Evolutionary conservation across 2,113 vertebrate genomes (phyloP), one percentile per base, ranked within the genome.

Genomic region (Thymallus thymallus): DNA sequence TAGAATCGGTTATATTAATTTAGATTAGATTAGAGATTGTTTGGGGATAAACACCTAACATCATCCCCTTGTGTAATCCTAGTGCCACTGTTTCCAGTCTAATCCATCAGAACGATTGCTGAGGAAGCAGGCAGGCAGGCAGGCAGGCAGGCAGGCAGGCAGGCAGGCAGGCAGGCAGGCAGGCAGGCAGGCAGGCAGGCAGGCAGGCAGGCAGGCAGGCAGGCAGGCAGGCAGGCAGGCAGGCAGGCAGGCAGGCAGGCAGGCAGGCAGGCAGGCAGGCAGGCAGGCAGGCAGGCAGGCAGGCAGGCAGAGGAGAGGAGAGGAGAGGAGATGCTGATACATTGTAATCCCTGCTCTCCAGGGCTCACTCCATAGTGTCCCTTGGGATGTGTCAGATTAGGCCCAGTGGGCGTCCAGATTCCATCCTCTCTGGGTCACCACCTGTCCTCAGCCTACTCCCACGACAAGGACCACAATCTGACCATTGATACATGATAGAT

Each of bases 31-130:
- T 87, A 88, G 30, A 78, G 80, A 82, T 81, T 87, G 82, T 88
- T 89, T 87, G 78, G 80, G 81, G 80, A 80, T 88, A 87, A 86
- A 88, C 83, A 80, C 79, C 86, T 71, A 78, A 78, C 83, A 78
- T 82, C 79, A 90, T 68, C 75, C 41, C 29, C 82, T 80, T 74
- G 73, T 73, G 71, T 76, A 89, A 90, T 87, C 78, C 71, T 16
- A 61, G 51, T 68, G 78, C 69, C 77, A 62, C 56, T 84, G 69
- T 51, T 46, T 74, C 58, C 77, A 46, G 60, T 48, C 41, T 72
- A 77, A 87, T 84, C 78, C 81, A 32, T 56, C 24, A 58, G 30
- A 58, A 76, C 46, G 66, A 68, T 63, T 41, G 32, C 62, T 26
- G 66, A 76, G 66, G 45, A 64, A 73, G 66, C 12, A 20, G n/a